These are phyloP conservation scores for Cnemophilus loriae DNA, from an alignment of 2,113 vertebrate genomes.

Conservation along the genomic window DNA sequence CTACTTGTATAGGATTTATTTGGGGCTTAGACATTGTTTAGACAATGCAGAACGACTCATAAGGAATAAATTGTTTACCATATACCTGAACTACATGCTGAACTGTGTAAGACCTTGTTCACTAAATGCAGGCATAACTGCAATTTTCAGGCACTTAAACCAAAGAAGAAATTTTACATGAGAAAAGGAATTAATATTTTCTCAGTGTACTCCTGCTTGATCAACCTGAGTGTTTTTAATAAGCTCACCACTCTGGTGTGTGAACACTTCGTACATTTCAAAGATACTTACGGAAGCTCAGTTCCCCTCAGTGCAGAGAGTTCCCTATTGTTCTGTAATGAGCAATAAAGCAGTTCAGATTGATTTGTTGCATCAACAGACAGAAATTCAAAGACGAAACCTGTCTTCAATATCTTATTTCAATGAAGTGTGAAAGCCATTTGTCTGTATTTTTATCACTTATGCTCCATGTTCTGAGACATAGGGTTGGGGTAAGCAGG, in stretches of 20 bases:
- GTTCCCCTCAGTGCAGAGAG: not conserved
- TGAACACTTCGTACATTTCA: not conserved
- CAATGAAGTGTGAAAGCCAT: not conserved
- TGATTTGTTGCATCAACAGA: constrained; percentile 1
- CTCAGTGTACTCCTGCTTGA: not conserved
- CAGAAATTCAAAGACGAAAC: not conserved
- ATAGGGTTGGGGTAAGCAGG: not conserved
- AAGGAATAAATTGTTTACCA: not conserved
- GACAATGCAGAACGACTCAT: not conserved
- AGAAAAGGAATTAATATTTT: constrained; percentile 7
- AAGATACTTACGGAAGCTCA: not conserved
- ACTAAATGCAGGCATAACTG: not conserved
- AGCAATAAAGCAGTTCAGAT: not conserved
- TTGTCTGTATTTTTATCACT: not conserved
- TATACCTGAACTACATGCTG: not conserved
- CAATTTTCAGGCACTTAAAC: not conserved
- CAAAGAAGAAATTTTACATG: not conserved
- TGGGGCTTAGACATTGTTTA: not conserved
- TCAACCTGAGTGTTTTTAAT: not conserved
- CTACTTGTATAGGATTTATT: not conserved
- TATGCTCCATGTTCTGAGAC: not conserved
- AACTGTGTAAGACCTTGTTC: not conserved
- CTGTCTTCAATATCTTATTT: not conserved
- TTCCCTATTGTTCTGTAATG: not conserved
- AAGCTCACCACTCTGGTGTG: not conserved